phyloP scores from a whole-genome alignment of 2,888 invertebrate genomes.

The Nudaria mundana region DNA sequence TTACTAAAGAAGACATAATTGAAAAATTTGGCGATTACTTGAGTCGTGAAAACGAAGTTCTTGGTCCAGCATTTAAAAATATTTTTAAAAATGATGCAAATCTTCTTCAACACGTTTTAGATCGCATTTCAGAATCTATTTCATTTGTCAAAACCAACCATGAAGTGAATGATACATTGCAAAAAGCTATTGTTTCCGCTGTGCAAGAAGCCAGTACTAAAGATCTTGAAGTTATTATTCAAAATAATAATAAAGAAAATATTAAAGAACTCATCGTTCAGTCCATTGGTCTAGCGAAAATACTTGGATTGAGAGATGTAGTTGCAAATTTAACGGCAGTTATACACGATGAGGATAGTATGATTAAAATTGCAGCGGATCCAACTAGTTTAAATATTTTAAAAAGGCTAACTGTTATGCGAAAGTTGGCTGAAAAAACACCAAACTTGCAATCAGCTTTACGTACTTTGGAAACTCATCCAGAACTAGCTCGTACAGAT shows the following conservation, averaged over 20 bases:
- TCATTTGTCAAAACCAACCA: slow-evolving; percentile 82
- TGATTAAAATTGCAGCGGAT: slow-evolving; percentile 80
- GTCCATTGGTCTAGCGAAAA: slow-evolving; percentile 85
- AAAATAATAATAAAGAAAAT: slow-evolving; percentile 69
- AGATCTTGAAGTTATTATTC: slow-evolving; percentile 77
- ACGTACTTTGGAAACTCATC: slow-evolving; percentile 83
- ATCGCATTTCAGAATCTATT: slow-evolving; percentile 82
- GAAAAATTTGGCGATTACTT: slow-evolving; percentile 84
- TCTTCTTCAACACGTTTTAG: slow-evolving; percentile 81
- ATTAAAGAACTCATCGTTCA: slow-evolving; percentile 79
- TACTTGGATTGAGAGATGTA: slow-evolving; percentile 84
- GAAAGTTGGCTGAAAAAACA: slow-evolving; percentile 85
- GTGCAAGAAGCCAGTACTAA: slow-evolving; percentile 83
- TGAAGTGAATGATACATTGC: slow-evolving; percentile 84
- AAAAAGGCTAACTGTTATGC: slow-evolving; percentile 86
- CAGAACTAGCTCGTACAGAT: slow-evolving; percentile 85
- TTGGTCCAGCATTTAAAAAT: slow-evolving; percentile 84
- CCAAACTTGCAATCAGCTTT: slow-evolving; percentile 83
- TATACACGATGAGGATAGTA: slow-evolving; percentile 78
- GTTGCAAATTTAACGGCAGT: slow-evolving; percentile 79
- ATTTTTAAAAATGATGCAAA: slow-evolving; percentile 83
- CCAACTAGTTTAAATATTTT: slow-evolving; percentile 83
- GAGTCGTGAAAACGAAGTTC: slow-evolving; percentile 82
- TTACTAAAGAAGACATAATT: slow-evolving; percentile 80
- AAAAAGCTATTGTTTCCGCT: slow-evolving; percentile 84